Base-by-base conservation (phyloP, 2,797 vertebrate species). In the Brachymystax lenok region DNA sequence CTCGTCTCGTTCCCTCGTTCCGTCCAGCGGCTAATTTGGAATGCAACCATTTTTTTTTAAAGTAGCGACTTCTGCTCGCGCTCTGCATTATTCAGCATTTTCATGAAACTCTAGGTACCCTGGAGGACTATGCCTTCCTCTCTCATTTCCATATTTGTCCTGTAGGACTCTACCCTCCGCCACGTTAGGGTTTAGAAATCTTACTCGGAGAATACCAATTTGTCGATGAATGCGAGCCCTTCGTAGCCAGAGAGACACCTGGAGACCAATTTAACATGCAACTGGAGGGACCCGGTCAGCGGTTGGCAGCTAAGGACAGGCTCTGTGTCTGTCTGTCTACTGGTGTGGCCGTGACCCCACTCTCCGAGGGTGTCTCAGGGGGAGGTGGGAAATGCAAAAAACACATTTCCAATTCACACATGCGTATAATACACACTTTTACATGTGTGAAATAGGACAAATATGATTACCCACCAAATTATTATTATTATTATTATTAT, bases 51-150 rank as follows among this genome's bases (percentile, higher is more conserved):
- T 77, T 77, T 35, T 35, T 35, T 73, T 52, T 14, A 77, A 82
- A 46, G 33, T 73, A 75, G 51, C 21, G 63, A 75, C 69, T 79
- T 81, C 74, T 73, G 77, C 76, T 79, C 64, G 14, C 73, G n/a
- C 51, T 70, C 71, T 84, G 78, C 80, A 86, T 86, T 87, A 88
- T 82, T 84, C 83, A 86, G 79, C 50, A 61, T 77, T 85, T 81
- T 76, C 78, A 71, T 80, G 77, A 85, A 87, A 75, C 71, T 64
- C 71, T 17, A 24, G 4, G 17, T 50, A 76, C 83, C 79, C 77
- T 63, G 56, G 79, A 83, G 84, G 74, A 59, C 72, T 54, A 54
- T 59, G 72, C 50, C 77, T 73, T 74, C 52, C 28, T 80, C 66
- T 77, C 40, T 63, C 63, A 83, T 80, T 84, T 88, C 81, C 79